A percentile compares a stretch with the other conserved stretches of the same genome.
phyloP scores from a whole-genome alignment of 2,888 invertebrate species.

The Napeogenes inachia region DNA sequence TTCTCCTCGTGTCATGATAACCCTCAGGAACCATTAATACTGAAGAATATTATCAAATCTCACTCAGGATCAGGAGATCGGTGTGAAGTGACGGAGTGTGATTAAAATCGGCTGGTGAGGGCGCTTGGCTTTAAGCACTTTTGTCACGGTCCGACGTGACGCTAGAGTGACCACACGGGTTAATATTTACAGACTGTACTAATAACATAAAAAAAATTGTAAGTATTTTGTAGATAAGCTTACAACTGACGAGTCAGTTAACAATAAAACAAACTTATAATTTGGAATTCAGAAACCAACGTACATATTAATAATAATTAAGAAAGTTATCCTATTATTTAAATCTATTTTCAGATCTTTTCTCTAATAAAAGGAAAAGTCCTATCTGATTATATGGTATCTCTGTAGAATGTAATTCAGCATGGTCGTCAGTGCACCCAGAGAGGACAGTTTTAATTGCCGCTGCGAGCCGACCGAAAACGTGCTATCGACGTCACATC shows the following conservation, averaged over 20 bases:
- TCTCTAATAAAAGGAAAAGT: too few species aligned
- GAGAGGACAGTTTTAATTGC: conserved; percentile 5
- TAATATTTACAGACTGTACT: not conserved
- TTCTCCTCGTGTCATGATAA: too few species aligned
- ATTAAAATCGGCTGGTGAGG: not conserved
- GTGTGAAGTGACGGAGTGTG: not conserved
- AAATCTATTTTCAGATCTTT: too few species aligned
- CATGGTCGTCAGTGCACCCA: not conserved
- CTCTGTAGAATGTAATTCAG: too few species aligned
- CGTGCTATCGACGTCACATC: not conserved
- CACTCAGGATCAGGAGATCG: not conserved
- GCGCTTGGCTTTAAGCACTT: conserved; percentile 3
- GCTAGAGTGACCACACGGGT: not conserved
- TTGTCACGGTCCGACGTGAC: not conserved
- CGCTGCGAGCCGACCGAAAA: too few species aligned
- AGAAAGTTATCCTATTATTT: too few species aligned
- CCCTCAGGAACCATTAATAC: too few species aligned
- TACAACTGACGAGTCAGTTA: too few species aligned
- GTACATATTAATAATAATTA: too few species aligned
- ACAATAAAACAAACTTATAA: not conserved
- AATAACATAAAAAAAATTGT: not conserved
- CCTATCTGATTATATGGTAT: too few species aligned
- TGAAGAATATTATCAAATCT: not conserved
- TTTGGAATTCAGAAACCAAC: too few species aligned
- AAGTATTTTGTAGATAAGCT: too few species aligned